A percentile compares a stretch with the other conserved stretches of the same genome.
Evolutionary conservation across 2,797 vertebrate genomes (phyloP).

Genomic region (Enteromius mattozi): DNA sequence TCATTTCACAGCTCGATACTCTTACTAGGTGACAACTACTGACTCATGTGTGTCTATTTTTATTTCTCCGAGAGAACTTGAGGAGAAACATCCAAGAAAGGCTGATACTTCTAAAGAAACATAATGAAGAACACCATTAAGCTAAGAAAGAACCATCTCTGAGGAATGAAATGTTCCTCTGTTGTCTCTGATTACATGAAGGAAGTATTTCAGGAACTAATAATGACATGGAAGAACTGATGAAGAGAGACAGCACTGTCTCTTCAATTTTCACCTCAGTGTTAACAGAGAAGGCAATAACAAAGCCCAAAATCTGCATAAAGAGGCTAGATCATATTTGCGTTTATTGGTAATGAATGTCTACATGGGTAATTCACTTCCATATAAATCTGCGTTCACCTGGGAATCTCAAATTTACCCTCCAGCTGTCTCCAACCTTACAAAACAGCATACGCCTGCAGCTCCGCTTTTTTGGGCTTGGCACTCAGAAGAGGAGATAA

Average conservation of each 20-base stretch:
- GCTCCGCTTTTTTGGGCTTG: slow-evolving; percentile 44
- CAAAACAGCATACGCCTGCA: slow-evolving; percentile 15
- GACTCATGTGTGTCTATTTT: slow-evolving; percentile 1
- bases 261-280: slow-evolving; percentile 68
- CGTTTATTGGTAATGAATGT: slow-evolving; percentile 72
- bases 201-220: slow-evolving; percentile 40
- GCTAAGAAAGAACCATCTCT: background rate
- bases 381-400: slow-evolving; percentile 48
- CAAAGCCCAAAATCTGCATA: slow-evolving; percentile 57
- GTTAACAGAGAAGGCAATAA: slow-evolving; percentile 74
- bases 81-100: background rate
- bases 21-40: background rate
- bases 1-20: background rate
- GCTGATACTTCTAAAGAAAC: background rate
- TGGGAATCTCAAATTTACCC: slow-evolving; percentile 45
- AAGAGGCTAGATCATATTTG: slow-evolving; percentile 46
- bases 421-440: slow-evolving; percentile 49
- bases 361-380: slow-evolving; percentile 61
- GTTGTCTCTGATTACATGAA: slow-evolving; percentile 32
- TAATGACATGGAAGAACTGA: slow-evolving; percentile 30
- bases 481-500: slow-evolving; percentile 48
- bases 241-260: slow-evolving; percentile 57
- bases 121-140: background rate
- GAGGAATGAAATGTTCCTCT: background rate
- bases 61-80: background rate